Base-by-base conservation (phyloP, 1,140 invertebrate species). In the Formica exsecta region DNA sequence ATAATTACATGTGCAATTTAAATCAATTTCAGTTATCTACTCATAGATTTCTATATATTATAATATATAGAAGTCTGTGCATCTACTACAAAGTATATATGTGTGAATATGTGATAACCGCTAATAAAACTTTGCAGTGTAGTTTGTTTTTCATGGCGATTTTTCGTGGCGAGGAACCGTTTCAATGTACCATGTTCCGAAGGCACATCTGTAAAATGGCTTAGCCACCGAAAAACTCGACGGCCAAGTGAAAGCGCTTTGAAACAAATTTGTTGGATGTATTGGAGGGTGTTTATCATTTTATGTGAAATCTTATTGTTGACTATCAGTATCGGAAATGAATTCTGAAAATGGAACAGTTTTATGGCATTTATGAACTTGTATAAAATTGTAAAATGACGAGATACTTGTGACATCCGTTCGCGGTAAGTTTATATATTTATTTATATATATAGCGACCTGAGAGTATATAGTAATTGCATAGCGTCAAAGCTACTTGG, bases 371-470 rank as follows among this genome's bases (percentile, higher is more conserved):
- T 9, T 11, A 19, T 51, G 48, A 19, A 16, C 6, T 51, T 51
- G 16, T 32, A 54, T 74, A 22, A 83, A 36, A 73, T 83, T 48
- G 2, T 74, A 83, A 74, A 59, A 83, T 83, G 79, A 73, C 8
- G 36, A 73, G 4, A 32, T 9, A 59, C 8, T 73, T 71, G 54
- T 83, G 79, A 83, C 51, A 59, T 32, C 22, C 11, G 36, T 29
- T 61, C 38, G 38, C 66, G 32, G 51, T 73, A 8, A 73, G 66
- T 81, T 44, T 25, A 16, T 51, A 19, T 16, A 51, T 51, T 3
- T 48, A 48, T 48, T 13, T 13, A 13, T 51, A 51, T 51, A 51
- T 51, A 19, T 1, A 51, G 6, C 5, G 13, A 44, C 41, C 25
- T 54, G 9, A 6, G 16, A 19, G 4, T 71, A 7, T 51, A 2